phyloP scores from a whole-genome alignment of 2,113 vertebrate genomes.

The Syrmaticus mikado region DNA sequence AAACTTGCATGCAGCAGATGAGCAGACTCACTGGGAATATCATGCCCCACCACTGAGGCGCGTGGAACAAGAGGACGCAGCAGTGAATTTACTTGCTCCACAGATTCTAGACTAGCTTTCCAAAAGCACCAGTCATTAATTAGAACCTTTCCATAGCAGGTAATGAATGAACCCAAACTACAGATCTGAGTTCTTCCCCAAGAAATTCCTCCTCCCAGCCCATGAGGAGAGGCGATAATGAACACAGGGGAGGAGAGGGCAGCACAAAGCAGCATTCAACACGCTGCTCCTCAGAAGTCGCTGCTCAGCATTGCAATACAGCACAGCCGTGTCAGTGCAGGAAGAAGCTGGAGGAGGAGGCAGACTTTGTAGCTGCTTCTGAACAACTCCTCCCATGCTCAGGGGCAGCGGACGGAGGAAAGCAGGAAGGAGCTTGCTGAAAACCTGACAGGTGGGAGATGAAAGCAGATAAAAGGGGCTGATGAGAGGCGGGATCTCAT shows the following conservation, averaged over 20 bases:
- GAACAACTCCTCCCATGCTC: conserved; percentile 49
- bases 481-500: neutral
- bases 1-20: neutral
- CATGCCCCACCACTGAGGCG: neutral
- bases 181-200: neutral
- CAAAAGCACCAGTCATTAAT: neutral
- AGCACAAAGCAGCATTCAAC: neutral
- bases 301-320: neutral
- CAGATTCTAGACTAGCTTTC: neutral
- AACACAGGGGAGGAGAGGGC: neutral
- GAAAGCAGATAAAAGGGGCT: conserved; percentile 5
- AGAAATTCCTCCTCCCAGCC: neutral
- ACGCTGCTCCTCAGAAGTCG: neutral
- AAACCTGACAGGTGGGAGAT: conserved; percentile 14
- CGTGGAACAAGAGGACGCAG: neutral
- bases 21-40: neutral
- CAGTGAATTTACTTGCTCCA: neutral
- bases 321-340: neutral
- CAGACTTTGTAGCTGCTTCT: conserved; percentile 1
- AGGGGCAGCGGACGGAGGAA: conserved; percentile 23
- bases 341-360: conserved; percentile 12
- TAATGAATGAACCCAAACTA: neutral
- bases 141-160: neutral
- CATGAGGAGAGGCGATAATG: neutral
- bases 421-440: conserved; percentile 45